Percentiles rank a stretch among this genome's conserved stretches.
phyloP scores from a whole-genome alignment of 92 coral and sea anemone genomes.

The Micromussa lordhowensis region DNA sequence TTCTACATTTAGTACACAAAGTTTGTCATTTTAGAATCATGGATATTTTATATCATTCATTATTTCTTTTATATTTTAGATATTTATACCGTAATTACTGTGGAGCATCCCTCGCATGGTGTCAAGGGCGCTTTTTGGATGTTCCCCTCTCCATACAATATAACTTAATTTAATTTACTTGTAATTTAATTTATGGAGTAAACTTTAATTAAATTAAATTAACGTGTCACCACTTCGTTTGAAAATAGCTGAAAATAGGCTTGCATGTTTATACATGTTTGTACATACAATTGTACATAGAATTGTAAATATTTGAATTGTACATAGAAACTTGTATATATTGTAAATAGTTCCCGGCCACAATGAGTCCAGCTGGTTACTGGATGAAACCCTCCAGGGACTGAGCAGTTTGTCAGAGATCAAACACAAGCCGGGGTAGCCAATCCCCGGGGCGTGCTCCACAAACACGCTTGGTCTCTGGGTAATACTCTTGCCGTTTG shows the following conservation, averaged over 20 bases:
- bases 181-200: too few species aligned
- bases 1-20: too few species aligned
- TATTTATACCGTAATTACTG: too few species aligned
- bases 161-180: too few species aligned
- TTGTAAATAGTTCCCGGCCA: conserved; percentile 15
- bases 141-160: too few species aligned
- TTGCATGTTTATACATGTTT: neutral
- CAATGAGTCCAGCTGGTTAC: conserved; percentile 25
- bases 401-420: neutral
- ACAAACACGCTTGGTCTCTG: conserved; percentile 14
- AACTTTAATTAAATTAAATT: too few species aligned
- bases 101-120: too few species aligned
- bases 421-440: neutral
- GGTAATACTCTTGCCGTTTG: neutral
- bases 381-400: neutral
- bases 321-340: neutral
- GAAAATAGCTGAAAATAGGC: conserved; percentile 10
- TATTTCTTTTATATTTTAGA: too few species aligned
- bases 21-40: too few species aligned
- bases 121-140: too few species aligned
- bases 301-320: neutral
- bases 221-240: conserved; percentile 9
- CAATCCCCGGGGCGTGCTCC: neutral
- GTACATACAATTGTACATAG: neutral
- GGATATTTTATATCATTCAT: too few species aligned